Base-by-base conservation (phyloP, 2,888 invertebrate genomes). In the Apodemia hepburni region DNA sequence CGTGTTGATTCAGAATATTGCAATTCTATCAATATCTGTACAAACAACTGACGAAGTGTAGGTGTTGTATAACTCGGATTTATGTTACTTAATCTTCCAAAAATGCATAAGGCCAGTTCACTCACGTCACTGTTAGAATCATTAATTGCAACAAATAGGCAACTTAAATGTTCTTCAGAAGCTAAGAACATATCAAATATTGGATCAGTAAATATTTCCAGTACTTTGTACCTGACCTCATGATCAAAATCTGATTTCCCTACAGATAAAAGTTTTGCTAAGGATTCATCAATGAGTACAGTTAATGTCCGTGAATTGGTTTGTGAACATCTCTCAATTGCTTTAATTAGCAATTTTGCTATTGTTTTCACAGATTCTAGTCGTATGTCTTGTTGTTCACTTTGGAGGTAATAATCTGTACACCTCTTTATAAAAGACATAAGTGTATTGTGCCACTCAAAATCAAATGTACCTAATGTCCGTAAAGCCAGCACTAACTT, bases 11-110 rank as follows among this genome's bases (percentile, higher is more conserved):
- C 99, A 42, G 98, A 98, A 87, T 98, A 96, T 75, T 98, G 98
- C 66, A 99, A 83, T 81, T 99, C 99, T 22, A 97, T 97, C 54
- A 99, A 88, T 66, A 98, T 93, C 93, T 99, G 95, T 17, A 99
- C 96, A 64, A 99, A 93, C 15, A 97, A 95, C 80, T 98, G 97
- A 38, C 99, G 92, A 38, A 99, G 92, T 42, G 97, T 97, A 0
- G 99, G 99, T 94, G 99, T 97, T 2, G 99, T 98, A 79, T 99
- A 99, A 1, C 99, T 99, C 0, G 99, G 99, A 91, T 99, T 99
- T 84, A 98, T 95, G 60, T 95, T 95, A 74, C 98, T 98, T 65
- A 99, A 87, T 68, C 98, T 92, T 0, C 98, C 98, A 60, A 99
- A 96, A 0, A 97, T 97, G 70, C 98, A 97, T 61, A 99, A 94